Percentiles rank a stretch among this genome's conserved stretches.
phyloP scores from a whole-genome alignment of 2,113 vertebrate species.

The Elephantulus edwardii region DNA sequence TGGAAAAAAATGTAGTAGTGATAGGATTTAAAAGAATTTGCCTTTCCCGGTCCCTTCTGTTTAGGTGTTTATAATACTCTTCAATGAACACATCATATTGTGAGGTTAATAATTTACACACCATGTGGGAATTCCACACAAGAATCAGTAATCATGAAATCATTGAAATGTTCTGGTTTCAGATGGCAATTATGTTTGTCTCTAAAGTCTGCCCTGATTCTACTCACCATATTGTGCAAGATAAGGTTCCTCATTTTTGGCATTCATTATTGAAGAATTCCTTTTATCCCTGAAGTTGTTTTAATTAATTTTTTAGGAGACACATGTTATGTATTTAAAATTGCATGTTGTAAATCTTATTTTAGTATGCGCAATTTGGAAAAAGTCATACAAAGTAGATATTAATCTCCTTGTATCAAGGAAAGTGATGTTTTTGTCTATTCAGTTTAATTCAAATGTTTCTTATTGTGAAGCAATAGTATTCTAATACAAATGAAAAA shows the following conservation, averaged over 20 bases:
- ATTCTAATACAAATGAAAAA: slow-evolving; percentile 31
- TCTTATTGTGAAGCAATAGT: neutral
- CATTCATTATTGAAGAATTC: neutral
- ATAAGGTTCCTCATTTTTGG: neutral
- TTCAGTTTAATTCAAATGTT: no score
- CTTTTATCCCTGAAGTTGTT: slow-evolving; percentile 1
- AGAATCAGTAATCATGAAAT: neutral
- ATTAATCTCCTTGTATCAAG: neutral
- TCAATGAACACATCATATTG: neutral
- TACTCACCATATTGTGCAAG: neutral
- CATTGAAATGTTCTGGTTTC: neutral
- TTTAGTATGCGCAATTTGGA: slow-evolving; percentile 4
- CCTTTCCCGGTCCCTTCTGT: neutral
- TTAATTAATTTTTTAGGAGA: slow-evolving; percentile 7
- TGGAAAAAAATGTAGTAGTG: neutral
- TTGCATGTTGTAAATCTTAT: neutral
- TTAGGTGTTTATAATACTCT: neutral
- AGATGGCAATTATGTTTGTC: neutral
- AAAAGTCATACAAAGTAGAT: neutral
- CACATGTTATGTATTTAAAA: neutral
- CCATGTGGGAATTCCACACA: neutral
- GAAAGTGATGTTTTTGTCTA: neutral
- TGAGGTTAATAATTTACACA: neutral
- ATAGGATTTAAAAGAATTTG: slow-evolving; percentile 21
- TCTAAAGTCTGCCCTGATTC: neutral